phyloP scores from a whole-genome alignment of 1,140 invertebrate species.

The Drosophila sulfurigaster region DNA sequence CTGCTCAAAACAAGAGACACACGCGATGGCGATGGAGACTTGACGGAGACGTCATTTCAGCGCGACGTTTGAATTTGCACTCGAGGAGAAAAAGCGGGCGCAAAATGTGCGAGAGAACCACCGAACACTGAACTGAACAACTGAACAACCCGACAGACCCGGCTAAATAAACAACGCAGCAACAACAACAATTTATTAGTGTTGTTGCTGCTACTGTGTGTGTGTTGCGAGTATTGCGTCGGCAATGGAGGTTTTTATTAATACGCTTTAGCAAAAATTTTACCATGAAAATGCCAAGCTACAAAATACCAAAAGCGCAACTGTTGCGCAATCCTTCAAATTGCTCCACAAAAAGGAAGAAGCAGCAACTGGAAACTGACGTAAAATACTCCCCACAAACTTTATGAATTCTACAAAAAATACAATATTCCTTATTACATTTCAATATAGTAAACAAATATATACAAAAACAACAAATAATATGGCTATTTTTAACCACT shows the following conservation, averaged over 20 bases:
- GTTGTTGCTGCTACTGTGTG: conserved; percentile 5
- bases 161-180: conserved; percentile 38
- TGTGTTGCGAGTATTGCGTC: not conserved
- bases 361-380: not conserved
- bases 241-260: conserved; percentile 32
- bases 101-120: conserved; percentile 26
- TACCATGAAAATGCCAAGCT: conserved; percentile 21
- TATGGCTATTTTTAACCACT: too few relatives aligned
- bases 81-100: conserved; percentile 37
- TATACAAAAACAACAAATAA: too few relatives aligned
- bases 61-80: conserved; percentile 74
- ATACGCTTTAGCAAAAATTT: conserved; percentile 64
- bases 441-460: too few relatives aligned
- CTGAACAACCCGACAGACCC: conserved; percentile 24
- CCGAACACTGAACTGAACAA: not conserved
- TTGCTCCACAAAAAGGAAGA: conserved; percentile 10
- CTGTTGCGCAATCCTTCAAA: conserved; percentile 52
- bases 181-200: conserved; percentile 16
- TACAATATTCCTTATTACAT: too few relatives aligned
- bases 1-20: conserved; percentile 33
- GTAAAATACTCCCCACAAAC: too few relatives aligned
- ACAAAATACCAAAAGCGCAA: conserved; percentile 12
- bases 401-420: too few relatives aligned
- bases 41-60: conserved; percentile 60
- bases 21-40: conserved; percentile 57